Evolutionary conservation across 2,888 invertebrate species (phyloP).

Genomic region (Leptopterna dolabrata): DNA sequence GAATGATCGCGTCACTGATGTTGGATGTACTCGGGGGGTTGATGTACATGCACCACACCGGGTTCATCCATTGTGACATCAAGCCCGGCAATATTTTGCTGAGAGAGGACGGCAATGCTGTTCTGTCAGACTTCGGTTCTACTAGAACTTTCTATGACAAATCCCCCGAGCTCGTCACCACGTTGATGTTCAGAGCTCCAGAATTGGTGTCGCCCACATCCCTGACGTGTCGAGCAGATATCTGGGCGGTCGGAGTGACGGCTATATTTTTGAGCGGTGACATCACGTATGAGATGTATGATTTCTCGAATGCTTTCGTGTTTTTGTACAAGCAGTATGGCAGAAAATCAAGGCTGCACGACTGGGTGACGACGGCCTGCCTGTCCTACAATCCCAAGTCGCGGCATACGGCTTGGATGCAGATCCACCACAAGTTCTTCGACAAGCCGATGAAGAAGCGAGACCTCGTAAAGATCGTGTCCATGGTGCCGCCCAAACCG

Average conservation of each 20-base stretch:
- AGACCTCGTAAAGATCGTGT: neutral
- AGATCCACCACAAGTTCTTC: neutral
- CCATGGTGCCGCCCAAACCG: neutral
- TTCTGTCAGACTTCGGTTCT: neutral
- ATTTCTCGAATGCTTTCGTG: neutral
- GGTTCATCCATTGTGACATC: neutral
- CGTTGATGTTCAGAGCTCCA: neutral
- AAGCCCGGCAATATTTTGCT: neutral
- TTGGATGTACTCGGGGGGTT: neutral
- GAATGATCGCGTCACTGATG: neutral
- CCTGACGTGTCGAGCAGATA: neutral
- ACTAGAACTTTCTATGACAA: neutral
- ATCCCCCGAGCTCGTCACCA: neutral
- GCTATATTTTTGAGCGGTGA: neutral
- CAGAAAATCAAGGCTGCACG: neutral
- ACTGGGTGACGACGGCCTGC: neutral
- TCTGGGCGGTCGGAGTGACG: neutral
- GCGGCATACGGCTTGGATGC: neutral
- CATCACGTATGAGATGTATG: too few relatives aligned
- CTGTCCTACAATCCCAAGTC: neutral
- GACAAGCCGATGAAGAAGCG: neutral
- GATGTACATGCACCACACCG: neutral
- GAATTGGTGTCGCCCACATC: neutral
- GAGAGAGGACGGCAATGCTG: neutral
- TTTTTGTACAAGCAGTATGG: neutral